Conservation (phyloP, 2,113 vertebrate genomes). For the Entomyzon cyanotis region DNA sequence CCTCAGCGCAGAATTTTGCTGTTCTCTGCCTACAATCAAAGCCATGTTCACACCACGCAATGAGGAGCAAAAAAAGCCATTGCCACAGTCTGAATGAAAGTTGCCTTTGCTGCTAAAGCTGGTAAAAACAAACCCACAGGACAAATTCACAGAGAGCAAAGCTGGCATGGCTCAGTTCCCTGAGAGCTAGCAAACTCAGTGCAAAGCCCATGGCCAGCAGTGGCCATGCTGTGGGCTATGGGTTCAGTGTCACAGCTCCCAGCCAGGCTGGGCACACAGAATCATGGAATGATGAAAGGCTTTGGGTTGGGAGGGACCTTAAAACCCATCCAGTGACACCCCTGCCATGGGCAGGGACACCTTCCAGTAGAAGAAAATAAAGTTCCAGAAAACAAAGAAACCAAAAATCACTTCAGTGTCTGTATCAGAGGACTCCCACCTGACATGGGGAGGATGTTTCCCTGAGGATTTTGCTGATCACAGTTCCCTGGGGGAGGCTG, state of each 20-base stretch:
- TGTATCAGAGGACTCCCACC: not conserved
- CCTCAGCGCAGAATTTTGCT: not conserved
- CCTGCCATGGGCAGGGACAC: not conserved
- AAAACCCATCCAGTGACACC: not conserved
- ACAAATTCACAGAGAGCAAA: not conserved
- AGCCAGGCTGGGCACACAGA: not conserved
- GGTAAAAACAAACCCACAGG: not conserved
- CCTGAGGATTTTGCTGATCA: accelerated
- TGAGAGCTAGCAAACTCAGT: not conserved
- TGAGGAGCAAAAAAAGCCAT: accelerated
- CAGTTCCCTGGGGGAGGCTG: not conserved
- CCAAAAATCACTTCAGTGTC: accelerated
- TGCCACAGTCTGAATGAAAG: not conserved
- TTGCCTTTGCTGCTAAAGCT: not conserved
- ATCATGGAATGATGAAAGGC: not conserved
- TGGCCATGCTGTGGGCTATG: accelerated
- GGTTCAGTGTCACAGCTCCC: not conserved
- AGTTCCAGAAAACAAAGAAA: not conserved
- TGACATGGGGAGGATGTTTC: accelerated
- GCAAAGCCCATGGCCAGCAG: not conserved
- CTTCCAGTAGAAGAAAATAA: not conserved
- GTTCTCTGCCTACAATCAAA: accelerated
- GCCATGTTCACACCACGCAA: accelerated
- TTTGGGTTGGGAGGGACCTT: not conserved
- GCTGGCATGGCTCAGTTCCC: not conserved